Conservation (phyloP, 2,888 invertebrate genomes). For the Suillia variegata region DNA sequence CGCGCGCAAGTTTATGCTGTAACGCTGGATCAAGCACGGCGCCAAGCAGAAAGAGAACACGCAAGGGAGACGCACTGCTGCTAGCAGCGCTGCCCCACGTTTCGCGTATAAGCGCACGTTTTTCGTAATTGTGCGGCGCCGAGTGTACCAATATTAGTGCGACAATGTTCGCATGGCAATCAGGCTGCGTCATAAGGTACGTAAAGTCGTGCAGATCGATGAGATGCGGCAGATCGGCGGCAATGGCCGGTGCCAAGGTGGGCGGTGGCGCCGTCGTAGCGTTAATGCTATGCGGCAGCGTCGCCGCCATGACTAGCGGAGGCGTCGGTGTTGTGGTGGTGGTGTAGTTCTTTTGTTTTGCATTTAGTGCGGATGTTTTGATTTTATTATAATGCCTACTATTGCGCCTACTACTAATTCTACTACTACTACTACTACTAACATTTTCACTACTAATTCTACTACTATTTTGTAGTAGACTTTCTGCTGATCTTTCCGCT, state of each 20-base stretch:
- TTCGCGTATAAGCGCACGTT: conserved; percentile 71
- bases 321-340: conserved; percentile 10
- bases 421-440: too few species aligned
- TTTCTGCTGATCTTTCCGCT: too few species aligned
- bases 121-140: conserved; percentile 69
- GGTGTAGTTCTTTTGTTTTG: background rate
- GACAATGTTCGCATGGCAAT: conserved; percentile 63
- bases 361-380: background rate
- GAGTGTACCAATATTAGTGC: conserved; percentile 73
- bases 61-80: conserved; percentile 62
- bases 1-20: conserved; percentile 60
- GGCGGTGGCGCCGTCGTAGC: conserved; percentile 22
- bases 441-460: too few species aligned
- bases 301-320: conserved; percentile 22
- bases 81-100: conserved; percentile 73
- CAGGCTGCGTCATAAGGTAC: conserved; percentile 67
- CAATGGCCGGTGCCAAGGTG: conserved; percentile 14
- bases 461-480: background rate
- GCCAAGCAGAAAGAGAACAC: conserved; percentile 74
- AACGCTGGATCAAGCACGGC: conserved; percentile 59
- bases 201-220: conserved; percentile 69
- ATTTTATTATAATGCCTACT: background rate
- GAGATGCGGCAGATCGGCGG: conserved; percentile 43
- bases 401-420: background rate
- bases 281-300: background rate